Evolutionary conservation across 1,140 invertebrate species (phyloP).

Genomic region (Leptinotarsa defecta): DNA sequence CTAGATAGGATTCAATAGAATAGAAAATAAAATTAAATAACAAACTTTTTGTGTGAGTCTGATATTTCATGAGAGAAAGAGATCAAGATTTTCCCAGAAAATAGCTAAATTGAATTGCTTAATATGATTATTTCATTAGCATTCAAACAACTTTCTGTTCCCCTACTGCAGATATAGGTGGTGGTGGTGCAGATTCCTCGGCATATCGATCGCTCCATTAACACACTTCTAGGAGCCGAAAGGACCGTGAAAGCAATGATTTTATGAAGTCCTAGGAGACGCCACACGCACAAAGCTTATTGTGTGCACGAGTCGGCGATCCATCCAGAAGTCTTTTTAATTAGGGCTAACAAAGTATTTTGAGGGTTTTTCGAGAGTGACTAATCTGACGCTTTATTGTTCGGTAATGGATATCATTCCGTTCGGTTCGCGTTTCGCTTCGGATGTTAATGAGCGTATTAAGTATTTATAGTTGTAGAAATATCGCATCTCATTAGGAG

Average conservation of each 20-base stretch:
- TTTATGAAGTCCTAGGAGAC: background rate
- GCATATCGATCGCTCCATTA: background rate
- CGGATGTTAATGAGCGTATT: background rate
- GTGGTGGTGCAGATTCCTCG: background rate
- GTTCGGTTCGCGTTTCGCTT: background rate
- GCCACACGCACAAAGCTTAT: conserved; percentile 5
- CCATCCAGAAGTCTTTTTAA: background rate
- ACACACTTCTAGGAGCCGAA: background rate
- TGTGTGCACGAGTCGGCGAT: background rate
- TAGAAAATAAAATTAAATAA: too few species aligned
- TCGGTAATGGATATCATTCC: conserved; percentile 1
- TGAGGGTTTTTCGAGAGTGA: background rate
- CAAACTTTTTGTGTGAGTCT: too few species aligned
- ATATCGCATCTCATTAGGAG: background rate
- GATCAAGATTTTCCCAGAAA: too few species aligned
- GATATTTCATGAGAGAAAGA: too few species aligned
- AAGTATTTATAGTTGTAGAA: background rate
- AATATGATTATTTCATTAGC: too few species aligned
- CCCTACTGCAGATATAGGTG: too few species aligned
- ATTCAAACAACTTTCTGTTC: too few species aligned
- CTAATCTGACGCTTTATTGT: background rate
- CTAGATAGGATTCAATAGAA: too few species aligned
- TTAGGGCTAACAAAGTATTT: conserved; percentile 1
- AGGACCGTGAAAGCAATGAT: background rate
- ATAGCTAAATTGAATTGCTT: too few species aligned